Evolutionary conservation across 2,888 invertebrate species (phyloP).

Genomic region (Malacosoma neustria): DNA sequence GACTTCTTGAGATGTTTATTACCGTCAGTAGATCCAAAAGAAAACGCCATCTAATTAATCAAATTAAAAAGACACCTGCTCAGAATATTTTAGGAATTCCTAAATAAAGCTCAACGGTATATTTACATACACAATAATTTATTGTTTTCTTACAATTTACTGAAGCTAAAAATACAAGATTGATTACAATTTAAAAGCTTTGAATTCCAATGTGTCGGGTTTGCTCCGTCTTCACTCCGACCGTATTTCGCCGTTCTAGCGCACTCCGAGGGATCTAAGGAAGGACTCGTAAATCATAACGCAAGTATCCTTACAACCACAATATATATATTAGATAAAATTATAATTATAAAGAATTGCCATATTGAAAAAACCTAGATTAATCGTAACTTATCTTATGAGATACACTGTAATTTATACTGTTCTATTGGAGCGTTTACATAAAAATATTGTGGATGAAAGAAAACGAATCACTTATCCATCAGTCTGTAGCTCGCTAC

Average conservation of each 20-base stretch:
- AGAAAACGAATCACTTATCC: conserved; percentile 67
- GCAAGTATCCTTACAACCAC: conserved; percentile 80
- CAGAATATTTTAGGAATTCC: conserved; percentile 55
- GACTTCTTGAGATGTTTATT: conserved; percentile 24
- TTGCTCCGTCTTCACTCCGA: conserved; percentile 48
- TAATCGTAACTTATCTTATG: conserved; percentile 72
- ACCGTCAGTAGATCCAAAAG: too few relatives aligned
- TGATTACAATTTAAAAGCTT: conserved; percentile 71
- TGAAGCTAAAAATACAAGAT: conserved; percentile 72
- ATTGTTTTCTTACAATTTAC: conserved; percentile 74
- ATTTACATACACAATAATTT: conserved; percentile 76
- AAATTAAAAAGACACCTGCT: too few relatives aligned
- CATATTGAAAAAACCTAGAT: conserved; percentile 75
- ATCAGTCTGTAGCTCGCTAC: conserved; percentile 69
- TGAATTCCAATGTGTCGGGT: conserved; percentile 60
- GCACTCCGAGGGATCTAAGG: conserved; percentile 40
- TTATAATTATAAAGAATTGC: conserved; percentile 74
- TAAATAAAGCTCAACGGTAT: conserved; percentile 67
- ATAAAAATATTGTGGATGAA: conserved; percentile 73
- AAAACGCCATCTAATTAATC: conserved; percentile 23
- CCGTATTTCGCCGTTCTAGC: conserved; percentile 22
- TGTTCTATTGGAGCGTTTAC: conserved; percentile 66
- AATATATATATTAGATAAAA: conserved; percentile 81
- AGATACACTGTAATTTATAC: conserved; percentile 74
- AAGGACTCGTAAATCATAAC: conserved; percentile 71